Conservation (phyloP, 2,797 vertebrate species). For the Thunnus albacares region DNA sequence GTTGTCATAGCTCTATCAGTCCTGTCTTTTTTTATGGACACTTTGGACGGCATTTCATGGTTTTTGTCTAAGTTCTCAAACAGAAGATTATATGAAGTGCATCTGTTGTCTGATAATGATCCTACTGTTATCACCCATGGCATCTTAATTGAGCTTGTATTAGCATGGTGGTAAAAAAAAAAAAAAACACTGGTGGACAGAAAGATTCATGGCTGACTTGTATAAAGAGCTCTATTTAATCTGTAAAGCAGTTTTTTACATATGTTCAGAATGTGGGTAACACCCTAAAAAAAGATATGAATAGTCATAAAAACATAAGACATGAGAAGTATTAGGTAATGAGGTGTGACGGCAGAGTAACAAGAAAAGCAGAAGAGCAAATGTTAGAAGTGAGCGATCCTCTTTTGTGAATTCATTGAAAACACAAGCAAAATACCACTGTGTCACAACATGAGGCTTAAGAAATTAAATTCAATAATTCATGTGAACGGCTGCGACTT, state of each 20-base stretch:
- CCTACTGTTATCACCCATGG: neutral
- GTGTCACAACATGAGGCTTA: constrained; percentile 60
- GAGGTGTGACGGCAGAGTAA: neutral
- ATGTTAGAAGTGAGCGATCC: neutral
- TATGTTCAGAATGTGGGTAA: neutral
- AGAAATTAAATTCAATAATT: constrained; percentile 61
- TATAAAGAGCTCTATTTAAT: neutral
- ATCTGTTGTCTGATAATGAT: neutral
- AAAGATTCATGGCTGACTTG: neutral
- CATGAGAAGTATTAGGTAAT: neutral
- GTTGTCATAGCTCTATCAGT: too few species aligned
- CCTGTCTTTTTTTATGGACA: too few species aligned
- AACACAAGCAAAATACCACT: constrained; percentile 44
- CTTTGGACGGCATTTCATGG: neutral
- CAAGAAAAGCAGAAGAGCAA: neutral
- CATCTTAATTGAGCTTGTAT: neutral
- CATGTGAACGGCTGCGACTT: constrained; percentile 25
- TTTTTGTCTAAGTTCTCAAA: neutral
- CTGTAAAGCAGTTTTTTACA: neutral
- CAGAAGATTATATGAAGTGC: neutral
- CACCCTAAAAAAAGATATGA: neutral
- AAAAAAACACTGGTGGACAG: neutral
- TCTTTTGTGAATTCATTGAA: constrained; percentile 28
- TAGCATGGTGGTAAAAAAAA: neutral
- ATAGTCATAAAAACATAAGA: neutral